Conservation (phyloP, 2,113 vertebrate species). For the Eulacestoma nigropectus region DNA sequence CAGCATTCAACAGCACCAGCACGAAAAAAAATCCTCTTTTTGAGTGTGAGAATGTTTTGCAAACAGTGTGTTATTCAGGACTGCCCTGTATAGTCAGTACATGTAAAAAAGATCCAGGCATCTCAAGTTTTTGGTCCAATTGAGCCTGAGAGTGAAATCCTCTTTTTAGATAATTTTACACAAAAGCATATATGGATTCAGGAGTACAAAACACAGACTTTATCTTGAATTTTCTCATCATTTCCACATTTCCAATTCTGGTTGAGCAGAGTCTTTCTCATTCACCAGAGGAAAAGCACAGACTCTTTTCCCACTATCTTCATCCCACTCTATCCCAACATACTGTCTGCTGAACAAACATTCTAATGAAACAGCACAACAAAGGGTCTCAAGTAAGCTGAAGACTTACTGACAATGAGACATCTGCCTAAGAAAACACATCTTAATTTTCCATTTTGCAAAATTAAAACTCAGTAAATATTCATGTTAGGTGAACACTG, state of each 20-base stretch:
- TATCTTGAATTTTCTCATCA: not conserved
- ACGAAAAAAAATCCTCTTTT: not conserved
- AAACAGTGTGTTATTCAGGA: not conserved
- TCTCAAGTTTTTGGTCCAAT: not conserved
- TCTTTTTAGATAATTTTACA: not conserved
- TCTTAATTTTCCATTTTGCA: not conserved
- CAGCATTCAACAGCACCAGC: not conserved
- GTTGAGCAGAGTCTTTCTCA: not conserved
- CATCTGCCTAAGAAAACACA: not conserved
- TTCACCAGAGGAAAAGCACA: not conserved
- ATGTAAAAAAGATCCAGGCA: not conserved
- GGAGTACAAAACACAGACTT: not conserved
- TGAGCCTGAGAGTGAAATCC: not conserved
- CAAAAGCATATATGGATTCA: not conserved
- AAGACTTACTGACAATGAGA: not conserved
- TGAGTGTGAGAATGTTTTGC: not conserved
- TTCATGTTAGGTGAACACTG: not conserved
- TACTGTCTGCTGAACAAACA: not conserved
- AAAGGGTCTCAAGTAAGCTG: not conserved
- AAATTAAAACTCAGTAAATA: not conserved
- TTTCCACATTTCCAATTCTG: not conserved
- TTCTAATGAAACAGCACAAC: not conserved
- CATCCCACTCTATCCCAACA: not conserved
- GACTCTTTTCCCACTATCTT: not conserved
- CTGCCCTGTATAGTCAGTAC: not conserved